Percentiles rank a stretch among this genome's conserved stretches.
Evolutionary conservation across 2,113 vertebrate species (phyloP).

Genomic region (Paraplagusia blochii): DNA sequence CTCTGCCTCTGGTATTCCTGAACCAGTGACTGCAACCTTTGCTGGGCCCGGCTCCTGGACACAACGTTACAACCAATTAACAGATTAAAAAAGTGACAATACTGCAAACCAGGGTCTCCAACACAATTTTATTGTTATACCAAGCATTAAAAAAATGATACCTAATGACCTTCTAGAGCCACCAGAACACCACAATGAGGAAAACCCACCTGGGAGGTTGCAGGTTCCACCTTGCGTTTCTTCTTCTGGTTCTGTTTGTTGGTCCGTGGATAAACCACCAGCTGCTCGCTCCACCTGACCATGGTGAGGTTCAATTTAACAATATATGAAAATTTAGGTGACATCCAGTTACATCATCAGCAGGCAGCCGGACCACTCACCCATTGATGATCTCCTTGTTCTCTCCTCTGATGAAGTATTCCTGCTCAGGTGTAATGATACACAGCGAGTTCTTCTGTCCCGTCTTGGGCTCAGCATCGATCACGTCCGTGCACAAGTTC

Average conservation of each 20-base stretch:
- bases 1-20: slow-evolving; percentile 78
- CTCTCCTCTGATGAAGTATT: slow-evolving; percentile 82
- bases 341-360: not conserved
- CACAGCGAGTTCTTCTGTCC: slow-evolving; percentile 82
- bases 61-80: not conserved
- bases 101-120: not conserved
- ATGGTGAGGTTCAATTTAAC: not conserved
- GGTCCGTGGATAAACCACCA: slow-evolving; percentile 78
- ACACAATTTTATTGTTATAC: too few relatives aligned
- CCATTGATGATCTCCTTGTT: slow-evolving; percentile 82
- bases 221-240: slow-evolving; percentile 80
- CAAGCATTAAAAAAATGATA: too few relatives aligned
- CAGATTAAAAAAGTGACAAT: not conserved
- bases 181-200: too few relatives aligned
- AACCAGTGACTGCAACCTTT: slow-evolving; percentile 79
- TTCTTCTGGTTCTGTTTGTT: slow-evolving; percentile 86
- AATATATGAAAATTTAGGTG: not conserved
- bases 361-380: slow-evolving; percentile 41
- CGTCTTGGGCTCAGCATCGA: slow-evolving; percentile 79
- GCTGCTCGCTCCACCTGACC: slow-evolving; percentile 78
- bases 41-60: slow-evolving; percentile 79
- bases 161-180: too few relatives aligned
- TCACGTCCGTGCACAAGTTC: slow-evolving; percentile 79
- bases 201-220: slow-evolving; percentile 74
- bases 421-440: slow-evolving; percentile 80